Conservation (phyloP, 2,888 invertebrate genomes). For the Drosophila melanocephala region DNA sequence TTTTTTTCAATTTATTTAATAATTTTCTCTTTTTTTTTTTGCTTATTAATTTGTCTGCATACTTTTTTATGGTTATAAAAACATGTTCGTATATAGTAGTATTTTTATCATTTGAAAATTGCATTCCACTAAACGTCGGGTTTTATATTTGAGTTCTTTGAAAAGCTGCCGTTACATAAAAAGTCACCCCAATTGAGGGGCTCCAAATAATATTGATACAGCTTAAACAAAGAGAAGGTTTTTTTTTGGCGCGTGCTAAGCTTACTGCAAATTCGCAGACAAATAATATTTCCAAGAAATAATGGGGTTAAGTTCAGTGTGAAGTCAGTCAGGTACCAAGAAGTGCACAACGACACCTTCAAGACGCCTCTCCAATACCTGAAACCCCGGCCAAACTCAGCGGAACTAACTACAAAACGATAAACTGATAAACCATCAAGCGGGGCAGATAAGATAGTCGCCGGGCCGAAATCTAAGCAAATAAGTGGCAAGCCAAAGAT, state of each 20-base stretch:
- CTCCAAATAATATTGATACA: constrained; percentile 50
- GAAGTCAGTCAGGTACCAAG: constrained; percentile 58
- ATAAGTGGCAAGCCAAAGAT: constrained; percentile 45
- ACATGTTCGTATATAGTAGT: neutral
- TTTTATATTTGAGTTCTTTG: neutral
- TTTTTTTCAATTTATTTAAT: neutral
- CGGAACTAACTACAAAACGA: neutral
- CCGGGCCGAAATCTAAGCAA: constrained; percentile 66
- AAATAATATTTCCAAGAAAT: constrained; percentile 62
- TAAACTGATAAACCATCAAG: constrained; percentile 48
- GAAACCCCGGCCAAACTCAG: constrained; percentile 9
- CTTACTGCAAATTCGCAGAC: constrained; percentile 54
- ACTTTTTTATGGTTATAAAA: neutral
- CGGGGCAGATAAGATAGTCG: constrained; percentile 58
- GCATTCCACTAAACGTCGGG: neutral
- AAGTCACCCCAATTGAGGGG: constrained; percentile 4
- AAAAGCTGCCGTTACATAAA: constrained; percentile 35
- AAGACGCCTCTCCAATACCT: neutral
- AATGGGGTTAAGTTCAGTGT: constrained; percentile 76
- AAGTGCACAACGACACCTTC: constrained; percentile 6
- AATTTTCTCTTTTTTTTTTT: too few relatives aligned
- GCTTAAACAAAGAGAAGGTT: constrained; percentile 33
- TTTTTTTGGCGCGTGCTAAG: constrained; percentile 71
- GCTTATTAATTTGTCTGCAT: neutral
- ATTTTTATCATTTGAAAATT: neutral